These are phyloP conservation scores for Platyura marginata DNA, from an alignment of 1,140 invertebrate species.

Conservation along the genomic window DNA sequence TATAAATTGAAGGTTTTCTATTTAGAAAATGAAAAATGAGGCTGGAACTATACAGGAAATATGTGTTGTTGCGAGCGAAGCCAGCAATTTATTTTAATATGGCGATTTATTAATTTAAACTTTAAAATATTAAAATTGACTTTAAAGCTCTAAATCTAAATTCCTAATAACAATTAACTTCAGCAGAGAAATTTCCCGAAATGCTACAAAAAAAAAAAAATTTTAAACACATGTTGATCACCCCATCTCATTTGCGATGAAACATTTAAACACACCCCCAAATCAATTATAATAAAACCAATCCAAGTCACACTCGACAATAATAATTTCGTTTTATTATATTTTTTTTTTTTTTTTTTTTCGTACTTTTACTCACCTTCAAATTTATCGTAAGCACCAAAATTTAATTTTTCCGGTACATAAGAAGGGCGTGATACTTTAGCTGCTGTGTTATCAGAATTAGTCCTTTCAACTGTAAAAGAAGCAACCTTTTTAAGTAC, in stretches of 20 bases:
- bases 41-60: no score
- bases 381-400: conserved; percentile 68
- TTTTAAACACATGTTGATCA: background rate
- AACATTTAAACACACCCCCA: background rate
- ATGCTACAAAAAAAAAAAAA: background rate
- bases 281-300: background rate
- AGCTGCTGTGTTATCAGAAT: background rate
- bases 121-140: no score
- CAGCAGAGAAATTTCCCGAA: no score
- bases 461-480: conserved; percentile 41
- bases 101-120: no score
- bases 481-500: conserved; percentile 69
- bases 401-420: conserved; percentile 68
- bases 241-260: background rate
- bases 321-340: background rate
- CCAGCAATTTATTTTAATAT: no score
- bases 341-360: no score
- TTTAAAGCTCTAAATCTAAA: no score
- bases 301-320: background rate
- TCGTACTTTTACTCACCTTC: conserved; percentile 58
- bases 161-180: no score
- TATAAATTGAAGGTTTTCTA: no score
- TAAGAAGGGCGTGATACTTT: conserved; percentile 39
- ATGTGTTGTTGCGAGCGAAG: no score
- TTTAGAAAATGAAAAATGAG: no score